Conservation (phyloP, 2,888 invertebrate genomes). For the Neria commutata region DNA sequence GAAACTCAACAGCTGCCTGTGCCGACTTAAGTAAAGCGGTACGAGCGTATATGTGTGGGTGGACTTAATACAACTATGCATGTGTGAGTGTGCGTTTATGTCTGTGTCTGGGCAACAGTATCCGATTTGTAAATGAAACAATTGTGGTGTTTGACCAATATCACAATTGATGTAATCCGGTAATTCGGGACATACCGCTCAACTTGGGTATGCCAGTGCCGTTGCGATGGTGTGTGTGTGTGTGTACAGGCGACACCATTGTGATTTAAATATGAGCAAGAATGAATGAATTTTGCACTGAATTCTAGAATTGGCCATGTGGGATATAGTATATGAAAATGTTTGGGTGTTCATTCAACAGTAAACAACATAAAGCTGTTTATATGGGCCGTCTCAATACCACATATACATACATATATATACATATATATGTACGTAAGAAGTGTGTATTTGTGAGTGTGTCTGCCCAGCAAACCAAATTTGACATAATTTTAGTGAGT, state of each 20-base stretch:
- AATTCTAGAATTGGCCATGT: background rate
- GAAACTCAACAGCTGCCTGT: constrained; percentile 48
- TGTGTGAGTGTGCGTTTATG: constrained; percentile 20
- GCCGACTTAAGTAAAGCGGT: background rate
- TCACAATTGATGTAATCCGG: constrained; percentile 56
- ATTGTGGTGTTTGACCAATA: constrained; percentile 59
- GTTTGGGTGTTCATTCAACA: constrained; percentile 53
- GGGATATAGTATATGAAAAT: constrained; percentile 3
- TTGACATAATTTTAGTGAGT: too few relatives aligned
- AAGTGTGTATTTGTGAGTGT: constrained; percentile 9
- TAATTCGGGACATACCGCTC: too few relatives aligned
- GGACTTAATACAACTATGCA: constrained; percentile 13
- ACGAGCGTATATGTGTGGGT: constrained; percentile 22
- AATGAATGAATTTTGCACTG: constrained; percentile 22
- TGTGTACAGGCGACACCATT: background rate
- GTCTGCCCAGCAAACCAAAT: too few relatives aligned
- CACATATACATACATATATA: too few relatives aligned
- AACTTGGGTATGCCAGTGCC: background rate
- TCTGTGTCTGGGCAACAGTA: constrained; percentile 43
- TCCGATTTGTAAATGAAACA: constrained; percentile 61
- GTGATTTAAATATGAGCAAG: constrained; percentile 7
- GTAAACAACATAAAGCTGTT: constrained; percentile 52
- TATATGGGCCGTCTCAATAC: constrained; percentile 30
- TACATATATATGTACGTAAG: too few relatives aligned
- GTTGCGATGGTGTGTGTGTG: background rate